Evolutionary conservation across 2,113 vertebrate species (phyloP).

Genomic region (Podarcis raffonei): DNA sequence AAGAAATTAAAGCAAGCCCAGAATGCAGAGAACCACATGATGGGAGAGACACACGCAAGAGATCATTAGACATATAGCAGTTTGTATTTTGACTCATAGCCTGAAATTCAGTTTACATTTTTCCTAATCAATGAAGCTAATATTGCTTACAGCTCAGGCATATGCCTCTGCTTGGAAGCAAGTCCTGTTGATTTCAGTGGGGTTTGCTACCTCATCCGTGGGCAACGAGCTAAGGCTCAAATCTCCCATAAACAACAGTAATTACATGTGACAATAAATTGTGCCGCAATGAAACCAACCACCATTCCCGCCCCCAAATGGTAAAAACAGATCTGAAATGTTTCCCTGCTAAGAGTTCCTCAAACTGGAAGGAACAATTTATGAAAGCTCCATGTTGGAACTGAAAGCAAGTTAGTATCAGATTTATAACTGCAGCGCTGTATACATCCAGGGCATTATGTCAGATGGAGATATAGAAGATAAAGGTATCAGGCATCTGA

Average conservation of each 20-base stretch:
- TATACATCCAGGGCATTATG: neutral
- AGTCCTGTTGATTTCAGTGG: neutral
- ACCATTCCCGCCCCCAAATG: neutral
- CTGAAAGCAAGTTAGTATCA: neutral
- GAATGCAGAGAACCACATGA: neutral
- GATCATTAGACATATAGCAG: neutral
- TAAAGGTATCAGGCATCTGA: neutral
- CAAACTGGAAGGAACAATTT: neutral
- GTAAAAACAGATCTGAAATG: neutral
- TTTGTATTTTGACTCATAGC: neutral
- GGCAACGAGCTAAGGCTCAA: neutral
- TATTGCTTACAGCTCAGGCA: neutral
- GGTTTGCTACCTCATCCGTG: neutral
- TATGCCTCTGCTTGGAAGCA: neutral
- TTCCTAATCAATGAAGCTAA: neutral
- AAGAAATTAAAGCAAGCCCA: constrained; percentile 30
- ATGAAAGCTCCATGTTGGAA: neutral
- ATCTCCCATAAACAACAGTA: constrained; percentile 1
- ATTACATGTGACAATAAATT: neutral
- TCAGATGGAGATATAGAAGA: constrained; percentile 21
- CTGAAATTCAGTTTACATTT: neutral
- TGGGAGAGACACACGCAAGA: too few relatives aligned
- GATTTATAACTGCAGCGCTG: neutral
- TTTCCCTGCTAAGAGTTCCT: neutral
- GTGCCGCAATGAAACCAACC: neutral